A percentile compares a stretch with the other conserved stretches of the same genome.
phyloP scores from a whole-genome alignment of 2,888 invertebrate genomes.

The Apoda limacodes region DNA sequence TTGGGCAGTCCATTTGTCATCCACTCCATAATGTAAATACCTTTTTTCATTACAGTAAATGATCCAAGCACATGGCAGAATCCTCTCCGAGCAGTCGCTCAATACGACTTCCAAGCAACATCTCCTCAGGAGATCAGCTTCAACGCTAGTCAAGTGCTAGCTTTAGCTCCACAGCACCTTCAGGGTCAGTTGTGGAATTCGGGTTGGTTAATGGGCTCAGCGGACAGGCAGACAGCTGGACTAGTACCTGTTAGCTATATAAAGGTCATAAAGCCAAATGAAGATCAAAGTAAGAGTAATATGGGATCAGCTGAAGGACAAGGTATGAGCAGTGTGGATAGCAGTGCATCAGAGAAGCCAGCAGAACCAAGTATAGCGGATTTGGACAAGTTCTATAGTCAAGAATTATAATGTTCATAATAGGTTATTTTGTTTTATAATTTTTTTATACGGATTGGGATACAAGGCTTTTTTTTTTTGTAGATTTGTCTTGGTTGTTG shows the following conservation, averaged over 20 bases:
- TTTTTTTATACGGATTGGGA: no score
- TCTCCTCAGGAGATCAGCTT: constrained; percentile 83
- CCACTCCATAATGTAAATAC: no score
- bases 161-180: constrained; percentile 85
- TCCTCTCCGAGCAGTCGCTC: constrained; percentile 75
- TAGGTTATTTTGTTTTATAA: no score
- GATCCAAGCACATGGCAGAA: constrained; percentile 79
- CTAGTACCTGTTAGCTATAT: constrained; percentile 75
- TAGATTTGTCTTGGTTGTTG: no score
- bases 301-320: constrained; percentile 4
- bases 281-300: constrained; percentile 5
- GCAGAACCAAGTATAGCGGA: constrained; percentile 17
- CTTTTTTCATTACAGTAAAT: constrained; percentile 57
- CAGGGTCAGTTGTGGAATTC: constrained; percentile 78
- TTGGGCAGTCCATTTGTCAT: no score
- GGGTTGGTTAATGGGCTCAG: constrained; percentile 76
- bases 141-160: constrained; percentile 79
- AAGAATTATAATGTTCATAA: constrained; percentile 26
- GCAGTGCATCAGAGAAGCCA: constrained; percentile 14
- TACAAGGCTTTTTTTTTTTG: no score
- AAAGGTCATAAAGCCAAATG: constrained; percentile 39
- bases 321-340: constrained; percentile 6
- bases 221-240: constrained; percentile 70
- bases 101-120: constrained; percentile 80
- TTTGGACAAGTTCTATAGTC: constrained; percentile 27